phyloP scores from a whole-genome alignment of 2,888 invertebrate species.

The Carpatolechia fugitivella region DNA sequence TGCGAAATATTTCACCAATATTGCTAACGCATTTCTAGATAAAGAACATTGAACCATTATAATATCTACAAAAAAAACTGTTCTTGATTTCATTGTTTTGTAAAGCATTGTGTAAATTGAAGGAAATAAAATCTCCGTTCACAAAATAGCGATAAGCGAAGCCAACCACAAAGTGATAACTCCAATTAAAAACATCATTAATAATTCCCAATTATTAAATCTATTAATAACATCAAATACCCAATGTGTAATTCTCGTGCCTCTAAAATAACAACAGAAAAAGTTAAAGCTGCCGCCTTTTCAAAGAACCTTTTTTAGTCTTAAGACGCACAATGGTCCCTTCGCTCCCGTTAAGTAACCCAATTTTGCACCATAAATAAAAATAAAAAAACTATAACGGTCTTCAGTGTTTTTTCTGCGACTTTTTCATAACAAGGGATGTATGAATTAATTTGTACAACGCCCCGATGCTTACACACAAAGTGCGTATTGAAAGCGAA shows the following conservation, averaged over 20 bases:
- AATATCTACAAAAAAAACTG: no score
- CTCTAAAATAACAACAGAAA: slow-evolving; percentile 27
- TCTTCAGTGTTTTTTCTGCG: slow-evolving; percentile 52
- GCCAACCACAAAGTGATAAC: no score
- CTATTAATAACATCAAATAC: slow-evolving; percentile 54
- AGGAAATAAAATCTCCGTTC: no score
- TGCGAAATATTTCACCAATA: no score
- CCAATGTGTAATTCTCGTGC: slow-evolving; percentile 33
- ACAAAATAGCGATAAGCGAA: no score
- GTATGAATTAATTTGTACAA: slow-evolving; percentile 73
- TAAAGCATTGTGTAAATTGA: no score
- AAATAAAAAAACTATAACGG: slow-evolving; percentile 69
- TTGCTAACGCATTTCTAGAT: no score
- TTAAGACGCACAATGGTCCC: slow-evolving; percentile 57
- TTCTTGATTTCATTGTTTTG: no score
- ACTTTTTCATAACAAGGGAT: slow-evolving; percentile 21
- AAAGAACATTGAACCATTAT: no score
- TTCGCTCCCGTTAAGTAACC: slow-evolving; percentile 76
- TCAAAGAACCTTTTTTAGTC: slow-evolving; percentile 35
- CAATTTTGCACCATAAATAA: slow-evolving; percentile 78
- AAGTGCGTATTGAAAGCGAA: slow-evolving; percentile 72
- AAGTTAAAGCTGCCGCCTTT: slow-evolving; percentile 33
- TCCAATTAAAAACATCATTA: slow-evolving; percentile 42
- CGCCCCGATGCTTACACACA: slow-evolving; percentile 74
- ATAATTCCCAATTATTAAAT: slow-evolving; percentile 46